A percentile compares a stretch with the other conserved stretches of the same genome.
Conservation (phyloP, 2,888 invertebrate species). For the Pseudanteris insignis region DNA sequence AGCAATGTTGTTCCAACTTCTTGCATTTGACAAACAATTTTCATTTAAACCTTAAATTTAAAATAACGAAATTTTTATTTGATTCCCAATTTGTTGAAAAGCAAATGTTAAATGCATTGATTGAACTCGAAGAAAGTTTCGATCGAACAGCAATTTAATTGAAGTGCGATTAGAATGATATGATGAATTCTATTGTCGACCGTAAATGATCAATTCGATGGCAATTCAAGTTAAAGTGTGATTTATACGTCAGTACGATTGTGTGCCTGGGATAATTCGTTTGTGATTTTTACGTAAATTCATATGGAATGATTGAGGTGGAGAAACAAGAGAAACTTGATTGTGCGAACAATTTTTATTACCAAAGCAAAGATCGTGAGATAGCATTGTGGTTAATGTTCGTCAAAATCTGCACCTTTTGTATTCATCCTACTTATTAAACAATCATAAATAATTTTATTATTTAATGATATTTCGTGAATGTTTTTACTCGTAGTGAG, state of each 20-base stretch:
- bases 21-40: too few species aligned
- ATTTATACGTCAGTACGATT: slow-evolving; percentile 31
- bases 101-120: too few species aligned
- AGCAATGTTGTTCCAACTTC: too few species aligned
- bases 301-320: slow-evolving; percentile 17
- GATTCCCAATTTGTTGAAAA: too few species aligned
- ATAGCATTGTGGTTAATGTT: slow-evolving; percentile 25
- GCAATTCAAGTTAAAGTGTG: slow-evolving; percentile 12
- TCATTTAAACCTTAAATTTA: not conserved
- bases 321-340: slow-evolving; percentile 12
- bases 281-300: slow-evolving; percentile 12
- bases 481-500: too few species aligned
- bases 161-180: slow-evolving; percentile 28
- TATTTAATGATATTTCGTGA: too few species aligned
- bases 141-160: slow-evolving; percentile 5
- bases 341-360: slow-evolving; percentile 13
- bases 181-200: slow-evolving; percentile 41
- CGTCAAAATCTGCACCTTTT: not conserved
- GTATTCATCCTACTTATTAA: slow-evolving; percentile 25
- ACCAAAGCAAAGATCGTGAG: slow-evolving; percentile 7
- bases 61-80: not conserved
- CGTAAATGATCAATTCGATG: slow-evolving; percentile 25
- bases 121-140: not conserved
- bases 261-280: slow-evolving; percentile 22
- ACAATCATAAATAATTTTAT: too few species aligned